Conservation (phyloP, 2,888 invertebrate genomes). For the Parasteatoda lunata region DNA sequence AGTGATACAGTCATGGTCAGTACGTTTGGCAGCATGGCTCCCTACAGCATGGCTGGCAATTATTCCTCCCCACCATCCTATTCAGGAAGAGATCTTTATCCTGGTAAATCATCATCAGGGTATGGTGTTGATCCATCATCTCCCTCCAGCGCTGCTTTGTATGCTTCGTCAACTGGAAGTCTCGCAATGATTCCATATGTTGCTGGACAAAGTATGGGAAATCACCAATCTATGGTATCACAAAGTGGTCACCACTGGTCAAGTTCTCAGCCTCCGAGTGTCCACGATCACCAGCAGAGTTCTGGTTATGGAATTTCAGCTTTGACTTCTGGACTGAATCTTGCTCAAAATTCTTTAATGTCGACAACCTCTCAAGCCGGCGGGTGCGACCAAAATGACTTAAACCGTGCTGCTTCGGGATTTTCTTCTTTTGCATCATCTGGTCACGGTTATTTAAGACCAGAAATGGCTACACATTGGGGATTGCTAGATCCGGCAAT, state of each 20-base stretch:
- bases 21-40: conserved; percentile 69
- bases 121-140: conserved; percentile 36
- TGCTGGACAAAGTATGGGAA: conserved; percentile 50
- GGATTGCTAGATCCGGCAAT: conserved; percentile 56
- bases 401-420: conserved; percentile 46
- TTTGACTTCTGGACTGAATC: conserved; percentile 56
- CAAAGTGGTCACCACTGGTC: conserved; percentile 57
- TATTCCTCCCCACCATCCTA: conserved; percentile 66
- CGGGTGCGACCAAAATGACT: conserved; percentile 58
- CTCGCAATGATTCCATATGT: conserved; percentile 62
- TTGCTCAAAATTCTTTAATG: conserved; percentile 52
- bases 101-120: conserved; percentile 59
- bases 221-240: conserved; percentile 54
- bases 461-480: conserved; percentile 62
- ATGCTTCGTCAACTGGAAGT: conserved; percentile 48
- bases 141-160: conserved; percentile 37
- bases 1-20: conserved; percentile 66
- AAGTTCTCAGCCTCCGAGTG: conserved; percentile 41
- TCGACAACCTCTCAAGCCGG: conserved; percentile 49
- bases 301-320: conserved; percentile 57
- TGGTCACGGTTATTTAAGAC: conserved; percentile 60
- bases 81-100: conserved; percentile 61
- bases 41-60: conserved; percentile 68
- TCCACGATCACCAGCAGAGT: conserved; percentile 59
- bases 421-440: conserved; percentile 58